Evolutionary conservation across 2,888 invertebrate genomes (phyloP).

Genomic region (Calameuta idolon): DNA sequence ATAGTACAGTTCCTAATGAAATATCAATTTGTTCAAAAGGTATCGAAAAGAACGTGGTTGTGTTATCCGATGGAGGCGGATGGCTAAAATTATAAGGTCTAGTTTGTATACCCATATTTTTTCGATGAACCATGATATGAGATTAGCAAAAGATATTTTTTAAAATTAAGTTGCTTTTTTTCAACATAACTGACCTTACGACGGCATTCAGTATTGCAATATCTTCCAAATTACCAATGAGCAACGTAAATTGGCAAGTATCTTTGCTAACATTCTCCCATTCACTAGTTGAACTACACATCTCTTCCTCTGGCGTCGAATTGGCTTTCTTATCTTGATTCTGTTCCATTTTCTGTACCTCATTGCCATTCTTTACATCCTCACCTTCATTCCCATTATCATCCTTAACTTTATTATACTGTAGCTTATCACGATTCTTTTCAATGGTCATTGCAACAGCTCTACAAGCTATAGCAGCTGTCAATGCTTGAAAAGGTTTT

Average conservation of each 20-base stretch:
- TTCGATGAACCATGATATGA: neutral
- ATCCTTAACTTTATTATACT: conserved; percentile 32
- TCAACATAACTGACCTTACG: conserved; percentile 59
- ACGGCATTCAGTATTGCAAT: conserved; percentile 83
- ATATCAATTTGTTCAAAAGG: conserved; percentile 55
- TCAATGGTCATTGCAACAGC: conserved; percentile 75
- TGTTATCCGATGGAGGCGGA: conserved; percentile 46
- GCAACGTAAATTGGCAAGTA: conserved; percentile 86
- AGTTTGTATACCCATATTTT: neutral
- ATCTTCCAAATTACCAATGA: conserved; percentile 91
- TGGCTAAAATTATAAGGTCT: conserved; percentile 43
- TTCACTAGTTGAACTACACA: conserved; percentile 59
- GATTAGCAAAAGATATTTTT: neutral
- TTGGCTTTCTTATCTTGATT: conserved; percentile 64
- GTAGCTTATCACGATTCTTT: conserved; percentile 58
- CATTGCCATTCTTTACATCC: conserved; percentile 42
- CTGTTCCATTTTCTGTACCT: conserved; percentile 44
- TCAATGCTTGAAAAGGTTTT: conserved; percentile 82
- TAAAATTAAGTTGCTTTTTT: conserved; percentile 3
- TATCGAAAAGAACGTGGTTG: conserved; percentile 52
- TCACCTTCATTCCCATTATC: conserved; percentile 45
- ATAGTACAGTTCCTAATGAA: conserved; percentile 62
- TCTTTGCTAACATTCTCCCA: conserved; percentile 91
- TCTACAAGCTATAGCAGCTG: conserved; percentile 86
- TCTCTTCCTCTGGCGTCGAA: conserved; percentile 68